A percentile compares a stretch with the other conserved stretches of the same genome.
Conservation (phyloP, 2,113 vertebrate species). For the Salminus brasiliensis region DNA sequence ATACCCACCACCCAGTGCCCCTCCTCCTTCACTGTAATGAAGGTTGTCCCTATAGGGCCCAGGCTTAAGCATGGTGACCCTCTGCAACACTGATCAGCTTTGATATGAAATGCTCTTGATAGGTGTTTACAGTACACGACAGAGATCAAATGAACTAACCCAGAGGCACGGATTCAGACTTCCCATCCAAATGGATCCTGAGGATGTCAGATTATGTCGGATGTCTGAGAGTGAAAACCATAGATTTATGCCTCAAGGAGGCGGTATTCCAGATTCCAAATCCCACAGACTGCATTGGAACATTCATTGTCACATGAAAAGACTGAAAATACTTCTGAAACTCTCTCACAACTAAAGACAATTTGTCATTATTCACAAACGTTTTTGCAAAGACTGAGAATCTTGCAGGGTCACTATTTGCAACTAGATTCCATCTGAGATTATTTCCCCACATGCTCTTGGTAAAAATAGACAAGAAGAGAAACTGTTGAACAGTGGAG, state of each 20-base stretch:
- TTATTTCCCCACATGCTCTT: no score
- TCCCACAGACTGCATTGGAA: neutral
- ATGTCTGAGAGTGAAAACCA: neutral
- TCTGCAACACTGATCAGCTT: slow-evolving; percentile 23
- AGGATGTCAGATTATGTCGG: neutral
- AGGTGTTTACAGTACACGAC: neutral
- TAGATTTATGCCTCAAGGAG: neutral
- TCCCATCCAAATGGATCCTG: neutral
- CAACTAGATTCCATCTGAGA: no score
- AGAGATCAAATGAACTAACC: neutral
- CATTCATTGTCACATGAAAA: no score
- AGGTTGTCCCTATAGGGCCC: neutral
- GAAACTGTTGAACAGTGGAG: no score
- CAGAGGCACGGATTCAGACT: neutral
- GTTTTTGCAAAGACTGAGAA: no score
- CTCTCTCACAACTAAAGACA: no score
- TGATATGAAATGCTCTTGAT: slow-evolving; percentile 18
- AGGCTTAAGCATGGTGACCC: slow-evolving; percentile 22
- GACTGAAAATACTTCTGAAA: no score
- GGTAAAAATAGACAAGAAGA: no score
- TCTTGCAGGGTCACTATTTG: no score
- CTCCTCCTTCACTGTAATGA: neutral
- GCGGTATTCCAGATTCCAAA: neutral
- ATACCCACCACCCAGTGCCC: slow-evolving; percentile 4
- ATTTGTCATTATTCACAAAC: no score